These are phyloP conservation scores for Ophion slaviceki DNA, from an alignment of 2,888 invertebrate genomes.

Conservation along the genomic window DNA sequence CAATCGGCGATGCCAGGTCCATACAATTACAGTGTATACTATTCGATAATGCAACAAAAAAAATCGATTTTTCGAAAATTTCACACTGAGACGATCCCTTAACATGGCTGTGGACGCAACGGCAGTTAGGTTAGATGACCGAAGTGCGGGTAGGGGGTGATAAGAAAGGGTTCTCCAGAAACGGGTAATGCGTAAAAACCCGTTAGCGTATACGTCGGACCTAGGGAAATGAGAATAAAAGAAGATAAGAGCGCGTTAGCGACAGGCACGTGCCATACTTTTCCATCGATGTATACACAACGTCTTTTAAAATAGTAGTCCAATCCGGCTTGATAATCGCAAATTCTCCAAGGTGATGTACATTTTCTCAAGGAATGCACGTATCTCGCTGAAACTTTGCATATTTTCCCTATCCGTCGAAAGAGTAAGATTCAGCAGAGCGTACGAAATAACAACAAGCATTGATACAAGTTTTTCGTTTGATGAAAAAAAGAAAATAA, in stretches of 20 bases:
- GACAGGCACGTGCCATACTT: not conserved
- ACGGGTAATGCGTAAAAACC: no score
- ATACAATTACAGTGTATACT: no score
- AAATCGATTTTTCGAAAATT: no score
- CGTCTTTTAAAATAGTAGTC: not conserved
- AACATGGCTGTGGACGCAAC: no score
- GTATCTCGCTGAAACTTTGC: slow-evolving; percentile 5
- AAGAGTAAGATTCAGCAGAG: not conserved
- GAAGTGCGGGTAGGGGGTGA: no score
- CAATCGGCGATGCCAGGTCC: no score
- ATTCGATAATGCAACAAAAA: no score
- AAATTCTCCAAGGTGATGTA: slow-evolving; percentile 49
- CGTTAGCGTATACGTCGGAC: no score
- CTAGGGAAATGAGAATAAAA: not conserved
- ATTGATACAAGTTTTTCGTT: slow-evolving; percentile 2
- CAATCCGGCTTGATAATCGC: not conserved
- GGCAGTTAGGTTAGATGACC: no score
- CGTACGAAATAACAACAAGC: slow-evolving; percentile 15
- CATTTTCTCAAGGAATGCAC: slow-evolving; percentile 16
- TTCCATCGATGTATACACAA: not conserved
- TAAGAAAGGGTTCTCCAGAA: no score
- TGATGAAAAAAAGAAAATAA: slow-evolving; percentile 4
- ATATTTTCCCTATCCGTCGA: slow-evolving; percentile 33
- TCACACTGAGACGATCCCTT: no score
- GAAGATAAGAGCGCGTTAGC: not conserved